Conservation (phyloP, 2,113 vertebrate genomes). For the Larimichthys polyactis region DNA sequence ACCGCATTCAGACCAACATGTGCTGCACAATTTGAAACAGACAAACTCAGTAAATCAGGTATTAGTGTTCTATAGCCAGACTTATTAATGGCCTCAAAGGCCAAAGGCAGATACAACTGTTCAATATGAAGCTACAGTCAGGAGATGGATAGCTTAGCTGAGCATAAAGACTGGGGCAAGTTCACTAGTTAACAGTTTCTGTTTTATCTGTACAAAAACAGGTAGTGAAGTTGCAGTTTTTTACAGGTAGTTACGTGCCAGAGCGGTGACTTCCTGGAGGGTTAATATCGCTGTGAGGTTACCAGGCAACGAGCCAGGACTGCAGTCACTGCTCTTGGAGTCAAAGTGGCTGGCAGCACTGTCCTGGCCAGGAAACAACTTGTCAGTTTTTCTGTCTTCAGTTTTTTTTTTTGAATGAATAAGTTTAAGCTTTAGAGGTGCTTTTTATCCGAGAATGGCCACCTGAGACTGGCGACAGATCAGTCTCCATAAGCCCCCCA, state of each 20-base stretch:
- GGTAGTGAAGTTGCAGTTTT: too few species aligned
- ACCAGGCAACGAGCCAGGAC: not conserved
- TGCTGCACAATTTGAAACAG: not conserved
- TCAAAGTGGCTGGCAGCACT: too few species aligned
- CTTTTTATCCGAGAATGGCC: not conserved
- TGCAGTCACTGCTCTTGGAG: not conserved
- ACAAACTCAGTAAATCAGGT: not conserved
- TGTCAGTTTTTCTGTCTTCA: not conserved
- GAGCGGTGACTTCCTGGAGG: not conserved
- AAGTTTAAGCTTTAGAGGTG: not conserved
- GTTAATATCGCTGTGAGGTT: too few species aligned
- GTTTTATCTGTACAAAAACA: too few species aligned
- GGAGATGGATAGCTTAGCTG: too few species aligned
- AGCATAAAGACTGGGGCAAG: too few species aligned
- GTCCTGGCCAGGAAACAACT: not conserved
- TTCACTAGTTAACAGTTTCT: too few species aligned
- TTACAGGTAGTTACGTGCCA: too few species aligned
- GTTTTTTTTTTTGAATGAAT: not conserved
- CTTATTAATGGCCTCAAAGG: not conserved
- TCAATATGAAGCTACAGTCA: too few species aligned
- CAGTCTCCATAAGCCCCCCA: too few species aligned
- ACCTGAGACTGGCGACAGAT: too few species aligned
- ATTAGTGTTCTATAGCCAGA: not conserved
- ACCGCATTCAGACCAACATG: not conserved
- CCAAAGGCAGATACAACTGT: too few species aligned